Conservation (phyloP, 2,113 vertebrate genomes). For the Salvator merianae region DNA sequence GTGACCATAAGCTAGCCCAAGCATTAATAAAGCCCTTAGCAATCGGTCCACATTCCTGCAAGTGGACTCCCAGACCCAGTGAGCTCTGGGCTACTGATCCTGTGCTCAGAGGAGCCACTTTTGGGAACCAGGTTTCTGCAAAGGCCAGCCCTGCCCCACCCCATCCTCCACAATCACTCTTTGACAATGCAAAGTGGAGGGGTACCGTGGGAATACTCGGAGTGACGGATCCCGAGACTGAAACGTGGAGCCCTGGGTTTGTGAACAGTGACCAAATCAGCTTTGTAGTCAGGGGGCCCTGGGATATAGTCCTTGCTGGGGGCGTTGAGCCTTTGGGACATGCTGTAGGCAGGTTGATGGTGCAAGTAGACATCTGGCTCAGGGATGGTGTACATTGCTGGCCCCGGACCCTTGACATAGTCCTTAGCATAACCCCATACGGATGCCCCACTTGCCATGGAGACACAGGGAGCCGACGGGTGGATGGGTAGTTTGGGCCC, state of each 20-base stretch:
- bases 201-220: constrained; percentile 30
- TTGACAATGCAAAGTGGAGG: constrained; percentile 37
- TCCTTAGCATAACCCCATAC: constrained; percentile 50
- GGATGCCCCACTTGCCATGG: constrained; percentile 17
- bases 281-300: constrained; percentile 41
- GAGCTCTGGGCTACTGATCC: neutral
- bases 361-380: constrained; percentile 48
- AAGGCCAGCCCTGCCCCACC: neutral
- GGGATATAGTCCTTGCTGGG: constrained; percentile 24
- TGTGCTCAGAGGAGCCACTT: rapidly evolving
- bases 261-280: constrained; percentile 39
- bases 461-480: constrained; percentile 44
- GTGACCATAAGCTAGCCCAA: neutral
- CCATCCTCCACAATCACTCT: constrained; percentile 11
- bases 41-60: neutral
- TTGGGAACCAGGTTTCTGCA: neutral
- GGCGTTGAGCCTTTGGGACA: constrained; percentile 40
- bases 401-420: constrained; percentile 48
- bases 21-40: neutral
- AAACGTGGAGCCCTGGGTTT: constrained; percentile 50
- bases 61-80: too few relatives aligned
- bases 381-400: constrained; percentile 3
- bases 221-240: constrained; percentile 62
- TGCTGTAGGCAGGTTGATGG: constrained; percentile 45
- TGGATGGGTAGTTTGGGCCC: constrained; percentile 29